These are phyloP conservation scores for Antheraea assamensis DNA, from an alignment of 2,888 invertebrate species.

Conservation along the genomic window DNA sequence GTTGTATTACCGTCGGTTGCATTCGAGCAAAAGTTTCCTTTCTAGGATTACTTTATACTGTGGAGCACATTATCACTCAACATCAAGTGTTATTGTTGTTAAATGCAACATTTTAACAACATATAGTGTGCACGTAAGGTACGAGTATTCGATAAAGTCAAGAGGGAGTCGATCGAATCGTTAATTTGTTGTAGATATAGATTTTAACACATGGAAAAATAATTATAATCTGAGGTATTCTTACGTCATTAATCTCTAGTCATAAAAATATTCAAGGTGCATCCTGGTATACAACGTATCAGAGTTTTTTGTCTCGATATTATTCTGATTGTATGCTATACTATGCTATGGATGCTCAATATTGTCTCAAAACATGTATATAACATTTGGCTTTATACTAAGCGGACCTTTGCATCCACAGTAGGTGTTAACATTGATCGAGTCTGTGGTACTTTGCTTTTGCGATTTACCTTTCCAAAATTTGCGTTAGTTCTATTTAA, in stretches of 20 bases:
- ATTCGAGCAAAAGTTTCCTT: not conserved
- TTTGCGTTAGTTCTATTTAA: no score
- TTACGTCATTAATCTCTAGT: not conserved
- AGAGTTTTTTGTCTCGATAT: not conserved
- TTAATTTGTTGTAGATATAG: constrained; percentile 1
- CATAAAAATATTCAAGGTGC: not conserved
- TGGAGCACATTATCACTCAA: not conserved
- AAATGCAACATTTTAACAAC: not conserved
- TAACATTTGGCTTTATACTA: not conserved
- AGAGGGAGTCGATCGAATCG: not conserved
- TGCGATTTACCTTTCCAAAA: no score
- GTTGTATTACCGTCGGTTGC: not conserved
- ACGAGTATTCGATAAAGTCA: not conserved
- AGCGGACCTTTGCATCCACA: not conserved
- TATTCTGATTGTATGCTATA: no score
- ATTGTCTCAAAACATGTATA: not conserved
- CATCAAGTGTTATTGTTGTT: not conserved
- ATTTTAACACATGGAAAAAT: not conserved
- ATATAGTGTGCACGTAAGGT: not conserved
- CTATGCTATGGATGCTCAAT: not conserved
- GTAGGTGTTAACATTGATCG: not conserved
- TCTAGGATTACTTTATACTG: not conserved
- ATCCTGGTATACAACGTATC: not conserved
- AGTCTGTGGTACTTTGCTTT: no score
- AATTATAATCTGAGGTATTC: not conserved